Percentiles rank a stretch among this genome's conserved stretches.
Conservation (phyloP, 2,113 vertebrate genomes). For the Felis chaus region DNA sequence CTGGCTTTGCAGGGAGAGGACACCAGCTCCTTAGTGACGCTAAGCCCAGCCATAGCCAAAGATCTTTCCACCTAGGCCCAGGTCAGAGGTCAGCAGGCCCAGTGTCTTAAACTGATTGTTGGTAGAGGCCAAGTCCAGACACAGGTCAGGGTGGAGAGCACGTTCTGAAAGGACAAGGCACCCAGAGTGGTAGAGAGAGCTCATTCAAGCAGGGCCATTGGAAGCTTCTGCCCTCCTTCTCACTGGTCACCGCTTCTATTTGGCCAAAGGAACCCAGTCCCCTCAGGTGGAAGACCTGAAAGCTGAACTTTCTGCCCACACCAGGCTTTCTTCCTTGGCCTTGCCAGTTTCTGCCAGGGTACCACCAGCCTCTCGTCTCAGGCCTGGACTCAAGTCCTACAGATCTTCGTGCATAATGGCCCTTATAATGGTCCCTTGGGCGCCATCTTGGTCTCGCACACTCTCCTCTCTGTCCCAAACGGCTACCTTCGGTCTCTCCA, state of each 20-base stretch:
- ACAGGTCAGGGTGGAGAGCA: neutral
- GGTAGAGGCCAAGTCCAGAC: neutral
- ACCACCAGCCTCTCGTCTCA: neutral
- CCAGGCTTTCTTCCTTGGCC: too few relatives aligned
- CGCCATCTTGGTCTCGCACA: neutral
- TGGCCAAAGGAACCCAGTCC: neutral
- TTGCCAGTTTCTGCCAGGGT: neutral
- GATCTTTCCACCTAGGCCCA: neutral
- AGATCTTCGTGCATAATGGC: neutral
- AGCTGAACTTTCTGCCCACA: neutral
- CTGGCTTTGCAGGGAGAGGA: neutral
- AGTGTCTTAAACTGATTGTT: neutral
- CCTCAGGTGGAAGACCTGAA: neutral
- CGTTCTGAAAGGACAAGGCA: neutral
- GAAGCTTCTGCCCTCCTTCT: neutral
- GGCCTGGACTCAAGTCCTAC: neutral
- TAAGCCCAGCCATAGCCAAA: neutral
- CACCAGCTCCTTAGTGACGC: neutral
- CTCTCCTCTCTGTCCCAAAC: neutral
- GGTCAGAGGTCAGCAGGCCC: neutral
- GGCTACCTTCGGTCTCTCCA: neutral
- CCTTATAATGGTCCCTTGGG: too few relatives aligned
- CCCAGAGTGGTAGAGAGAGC: neutral
- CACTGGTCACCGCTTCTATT: neutral
- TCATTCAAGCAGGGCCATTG: fast-evolving